Evolutionary conservation across 2,113 vertebrate genomes (phyloP).

Genomic region (Leptosomus discolor): DNA sequence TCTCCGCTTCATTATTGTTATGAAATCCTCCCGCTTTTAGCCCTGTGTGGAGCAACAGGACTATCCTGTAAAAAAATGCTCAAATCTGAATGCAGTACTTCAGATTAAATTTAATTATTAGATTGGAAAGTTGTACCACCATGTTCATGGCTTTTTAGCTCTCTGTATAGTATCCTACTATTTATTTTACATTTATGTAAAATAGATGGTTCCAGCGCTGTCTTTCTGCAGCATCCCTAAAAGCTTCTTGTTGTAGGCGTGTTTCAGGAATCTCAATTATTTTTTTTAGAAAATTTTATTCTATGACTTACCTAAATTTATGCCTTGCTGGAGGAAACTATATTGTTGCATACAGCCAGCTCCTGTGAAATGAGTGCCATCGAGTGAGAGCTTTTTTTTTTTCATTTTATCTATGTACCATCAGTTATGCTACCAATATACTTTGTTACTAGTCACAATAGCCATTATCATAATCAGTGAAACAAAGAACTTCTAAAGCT

Average conservation of each 20-base stretch:
- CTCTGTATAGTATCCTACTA: not conserved
- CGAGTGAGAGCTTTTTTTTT: not conserved
- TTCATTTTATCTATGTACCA: not conserved
- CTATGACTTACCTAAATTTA: not conserved
- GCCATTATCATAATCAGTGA: not conserved
- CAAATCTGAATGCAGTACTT: not conserved
- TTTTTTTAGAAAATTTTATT: not conserved
- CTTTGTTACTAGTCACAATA: not conserved
- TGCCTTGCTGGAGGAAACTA: not conserved
- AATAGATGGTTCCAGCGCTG: not conserved
- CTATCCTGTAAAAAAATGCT: not conserved
- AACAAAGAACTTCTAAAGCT: not conserved
- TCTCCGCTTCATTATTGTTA: not conserved
- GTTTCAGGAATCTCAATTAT: not conserved
- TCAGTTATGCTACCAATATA: not conserved
- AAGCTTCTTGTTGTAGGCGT: not conserved
- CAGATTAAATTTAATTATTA: not conserved
- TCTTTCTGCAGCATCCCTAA: not conserved
- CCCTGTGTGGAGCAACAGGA: not conserved
- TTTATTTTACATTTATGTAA: not conserved
- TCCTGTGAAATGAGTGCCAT: not conserved
- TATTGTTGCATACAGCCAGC: not conserved
- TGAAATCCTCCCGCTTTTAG: not conserved
- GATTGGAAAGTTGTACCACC: not conserved
- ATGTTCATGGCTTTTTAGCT: not conserved